Base-by-base conservation (phyloP, 2,113 vertebrate species). In the Lycocorax pyrrhopterus region DNA sequence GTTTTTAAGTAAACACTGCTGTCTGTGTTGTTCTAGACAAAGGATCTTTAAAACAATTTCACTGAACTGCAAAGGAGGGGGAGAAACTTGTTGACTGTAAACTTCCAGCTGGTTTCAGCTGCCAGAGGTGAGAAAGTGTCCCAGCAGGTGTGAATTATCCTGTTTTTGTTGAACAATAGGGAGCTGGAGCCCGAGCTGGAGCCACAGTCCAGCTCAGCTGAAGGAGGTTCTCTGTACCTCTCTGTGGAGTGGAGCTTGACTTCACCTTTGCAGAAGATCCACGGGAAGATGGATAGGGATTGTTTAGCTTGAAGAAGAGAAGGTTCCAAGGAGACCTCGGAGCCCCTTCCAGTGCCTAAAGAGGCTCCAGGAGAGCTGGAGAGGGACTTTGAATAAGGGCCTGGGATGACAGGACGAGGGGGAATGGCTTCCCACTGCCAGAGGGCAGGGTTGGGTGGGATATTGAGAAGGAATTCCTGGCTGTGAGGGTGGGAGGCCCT, bases 81-180 rank as follows among this genome's bases (percentile, higher is more conserved):
- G 59, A 88, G 56, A 74, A 72, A 16, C 21, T 44, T 62, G 78
- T 47, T 92, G 84, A 23, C 62, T 32, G 49, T 68, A 59, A 90
- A 82, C 33, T 41, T 69, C n/a, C 12, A 4, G 25, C 43, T 7
- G 8, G 35, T 68, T 66, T 84, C 82, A 53, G 9, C 52, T 67
- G 53, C 56, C 8, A 15, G 81, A 78, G 66, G 64, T 90, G 89
- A 92, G 80, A 67, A 89, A 47, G 60, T 33, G 29, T 53, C 87
- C 80, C 87, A 37, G 84, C 51, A 59, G 76, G 84, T 91, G 68
- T 69, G 63, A 92, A 84, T 94, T n/a, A 14, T 29, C 68, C 32
- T 6, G 26, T 5, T 58, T 69, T 76, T 84, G 56, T 27, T 39
- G 73, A 73, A 19, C 13, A 33, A 4, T 5, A 7, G 0, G 63